Evolutionary conservation across 2,113 vertebrate genomes (phyloP), one percentile per base, ranked within the genome.

Genomic region (Gambusia affinis): DNA sequence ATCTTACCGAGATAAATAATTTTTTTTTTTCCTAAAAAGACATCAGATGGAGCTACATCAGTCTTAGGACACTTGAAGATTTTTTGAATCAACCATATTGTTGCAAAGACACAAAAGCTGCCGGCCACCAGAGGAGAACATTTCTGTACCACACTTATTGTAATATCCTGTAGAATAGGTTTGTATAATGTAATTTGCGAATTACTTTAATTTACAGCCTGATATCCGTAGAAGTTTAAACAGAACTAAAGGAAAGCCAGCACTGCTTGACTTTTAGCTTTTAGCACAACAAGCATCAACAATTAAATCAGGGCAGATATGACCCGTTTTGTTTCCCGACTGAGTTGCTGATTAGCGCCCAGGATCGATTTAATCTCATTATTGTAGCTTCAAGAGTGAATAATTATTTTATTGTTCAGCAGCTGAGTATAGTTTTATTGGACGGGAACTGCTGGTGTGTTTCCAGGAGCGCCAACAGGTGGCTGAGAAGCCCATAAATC

Each of bases 401-500:
- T 22, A 64, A 3, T 68, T 37, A 6, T 42, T 61, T 54, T 54
- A 57, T 33, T 64, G 33, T 71, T 67, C 29, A 31, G 57, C 22
- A 44, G 60, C 64, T 51, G 70, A 8, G 61, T 28, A 57, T 57
- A 42, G 33, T 70, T 64, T 78, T 66, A 64, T 35, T 68, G 19
- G 33, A 64, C 35, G 71, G 29, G 70, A 64, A 10, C 51, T 64
- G 30, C 68, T 72, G 64, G 35, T 70, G 67, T 17, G 30, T 66
- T 35, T 29, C 39, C 74, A 67, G 60, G 42, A 63, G n/a, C 72
- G 68, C 0, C 82, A 65, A 11, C 61, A 61, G 73, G 76, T 64
- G 75, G 72, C 69, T 68, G 1, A 68, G 60, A 77, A 33, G 15
- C 70, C 12, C 71, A 65, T 74, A 57, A 51, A 78, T 81, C 72